Evolutionary conservation across 2,888 invertebrate species (phyloP), one percentile per base, ranked within the genome.

Genomic region (Epinotia brunnichana): DNA sequence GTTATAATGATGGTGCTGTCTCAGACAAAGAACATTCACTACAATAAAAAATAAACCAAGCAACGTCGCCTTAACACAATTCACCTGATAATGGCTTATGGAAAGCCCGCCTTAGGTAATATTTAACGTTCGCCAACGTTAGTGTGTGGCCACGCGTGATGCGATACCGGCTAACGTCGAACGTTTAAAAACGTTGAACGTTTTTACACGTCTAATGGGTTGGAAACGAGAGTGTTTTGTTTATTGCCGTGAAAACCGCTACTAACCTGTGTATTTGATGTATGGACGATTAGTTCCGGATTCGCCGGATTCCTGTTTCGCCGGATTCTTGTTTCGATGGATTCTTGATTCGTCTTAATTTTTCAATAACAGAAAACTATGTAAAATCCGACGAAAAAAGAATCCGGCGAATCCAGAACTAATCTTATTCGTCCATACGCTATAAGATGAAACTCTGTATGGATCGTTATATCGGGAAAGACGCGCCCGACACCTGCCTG

Each of bases 61-160:
- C 10, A 70, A 24, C 79, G 61, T 69, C 77, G 61, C 83, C 83
- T 85, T 85, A 83, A 84, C 73, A 54, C 41, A 71, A 51, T 72
- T 84, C 82, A 86, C 85, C 86, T 85, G 86, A 78, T 85, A 86
- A 86, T 85, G 83, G 79, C 81, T 82, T 82, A 80, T 82, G 79
- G 83, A 81, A 76, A 59, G 41, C 70, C 41, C 54, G 59, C 66
- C 72, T 73, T 73, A 75, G 76, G 70, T 69, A 70, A 79, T 75
- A 78, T 76, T 76, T 79, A 60, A 69, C 63, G 72, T 69, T 75
- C 64, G 59, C 70, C 57, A 59, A 44, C 66, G 70, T 41, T 76
- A 76, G 76, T 77, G 86, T 83, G 82, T 83, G 83, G 74, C 81
- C 83, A 81, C 77, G 84, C 79, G 85, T 84, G 84, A 83, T 80